Evolutionary conservation across 2,888 invertebrate species (phyloP), one percentile per base, ranked within the genome.

Genomic region (Strigamia maritima): DNA sequence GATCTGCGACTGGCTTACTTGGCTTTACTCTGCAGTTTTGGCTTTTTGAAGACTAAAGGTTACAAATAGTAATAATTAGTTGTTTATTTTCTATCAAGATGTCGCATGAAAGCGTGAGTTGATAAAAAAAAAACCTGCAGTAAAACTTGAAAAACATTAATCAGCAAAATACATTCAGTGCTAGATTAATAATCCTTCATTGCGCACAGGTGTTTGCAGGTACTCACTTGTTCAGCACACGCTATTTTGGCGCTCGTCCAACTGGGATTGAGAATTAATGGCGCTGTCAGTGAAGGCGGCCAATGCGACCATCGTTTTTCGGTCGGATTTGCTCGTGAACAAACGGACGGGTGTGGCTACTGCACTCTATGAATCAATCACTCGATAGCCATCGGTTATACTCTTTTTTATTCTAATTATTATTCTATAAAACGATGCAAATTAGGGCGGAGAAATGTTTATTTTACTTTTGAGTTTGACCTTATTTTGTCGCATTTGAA

Each of bases 281-380:
- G 60, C 60, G 60, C 60, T 19, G 60, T 60, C 60, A 60, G n/a
- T 19, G 60, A 24, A 60, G 22, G 60, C 60, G 60, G 60, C 60
- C 60, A 60, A 60, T 60, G 60, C 19, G 60, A 60, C 60, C 60
- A 60, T 60, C 60, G 60, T 60, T 60, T 60, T 60, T 60, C 60
- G 60, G 19, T 60, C 60, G 60, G 60, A 60, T 60, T 60, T 60
- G 60, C 60, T 6, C 60, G 60, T 10, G 60, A 60, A 60, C 60
- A 60, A 60, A 10, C 60, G 60, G 60, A 60, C 60, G 60, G 60
- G 60, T 60, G 60, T 60, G 60, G 60, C 60, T 24, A 60, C 22
- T 60, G 60, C 60, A 24, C 60, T n/a, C n/a, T 60, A 60, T 60
- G 10, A 60, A 60, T 60, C 22, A 12, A 60, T 60, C 60, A 60